Base-by-base conservation (phyloP, 2,888 invertebrate genomes). In the Resseliella maxima region DNA sequence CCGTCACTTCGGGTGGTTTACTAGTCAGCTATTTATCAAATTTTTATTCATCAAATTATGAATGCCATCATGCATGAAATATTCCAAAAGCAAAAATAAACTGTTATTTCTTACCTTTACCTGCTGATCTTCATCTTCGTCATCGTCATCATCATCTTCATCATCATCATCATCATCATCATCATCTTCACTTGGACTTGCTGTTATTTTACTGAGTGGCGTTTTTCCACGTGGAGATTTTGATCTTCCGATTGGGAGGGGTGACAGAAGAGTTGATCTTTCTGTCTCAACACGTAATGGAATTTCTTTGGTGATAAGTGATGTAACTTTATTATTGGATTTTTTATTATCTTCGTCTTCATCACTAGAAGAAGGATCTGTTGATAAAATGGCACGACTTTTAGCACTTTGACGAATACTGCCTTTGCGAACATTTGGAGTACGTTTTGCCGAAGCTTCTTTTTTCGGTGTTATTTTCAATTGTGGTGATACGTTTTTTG, bases 311-410 rank as follows among this genome's bases (percentile, higher is more conserved):
- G 21, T 54, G 10, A 24, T 45, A 12, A 45, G 45, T 24, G 85
- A 85, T 31, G 85, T 15, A 38, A 64, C 21, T 92, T 90, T 27
- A 90, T 89, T 83, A 2, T 12, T 38, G 3, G 85, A 12, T 45
- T 21, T 85, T 88, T 93, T 93, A 1, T 92, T 92, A 10, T 93
- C 93, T 85, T 81, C 24, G 85, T 88, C 87, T 21, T 87, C 87
- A 54, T 88, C 88, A 86, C 89, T 87, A 86, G 88, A 86, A 81
- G 88, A 88, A 81, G 88, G 88, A 87, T 87, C 89, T 86, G 88
- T 88, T 86, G 88, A 87, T 46, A 89, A 86, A 88, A 89, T 88
- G 88, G 89, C 88, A 88, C 90, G 83, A 88, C 88, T 88, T 85
- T 88, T 89, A 86, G 89, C 89, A 86, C 89, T 90, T 87, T 89